Conservation (phyloP, 1,140 invertebrate genomes). For the Brachionus manjavacas region DNA sequence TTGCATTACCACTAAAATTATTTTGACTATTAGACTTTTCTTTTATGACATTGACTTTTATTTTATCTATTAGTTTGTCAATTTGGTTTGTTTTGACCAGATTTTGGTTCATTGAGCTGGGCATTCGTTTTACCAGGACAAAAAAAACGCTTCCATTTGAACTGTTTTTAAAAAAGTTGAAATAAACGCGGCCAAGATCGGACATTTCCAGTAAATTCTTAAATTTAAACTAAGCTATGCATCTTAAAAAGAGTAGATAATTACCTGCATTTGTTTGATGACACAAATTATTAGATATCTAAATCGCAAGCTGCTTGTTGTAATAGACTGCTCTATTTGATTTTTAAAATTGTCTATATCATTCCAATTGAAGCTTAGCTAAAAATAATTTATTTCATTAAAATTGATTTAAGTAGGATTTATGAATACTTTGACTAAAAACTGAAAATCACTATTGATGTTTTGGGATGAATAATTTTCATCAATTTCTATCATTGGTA, state of each 20-base stretch:
- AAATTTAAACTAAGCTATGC: background rate
- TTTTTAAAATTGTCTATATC: conserved; percentile 9
- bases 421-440: conserved; percentile 82
- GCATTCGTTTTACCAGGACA: conserved; percentile 17
- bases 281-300: conserved; percentile 16
- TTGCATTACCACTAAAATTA: background rate
- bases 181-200: conserved; percentile 20
- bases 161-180: background rate
- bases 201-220: conserved; percentile 21
- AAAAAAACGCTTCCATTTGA: conserved; percentile 35
- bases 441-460: conserved; percentile 86
- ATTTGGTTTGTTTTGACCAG: background rate
- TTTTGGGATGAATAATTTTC: conserved; percentile 80
- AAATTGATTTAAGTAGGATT: background rate
- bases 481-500: conserved; percentile 91
- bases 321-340: conserved; percentile 34
- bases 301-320: conserved; percentile 9
- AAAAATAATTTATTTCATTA: background rate
- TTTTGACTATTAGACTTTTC: background rate
- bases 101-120: background rate
- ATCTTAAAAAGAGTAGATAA: background rate
- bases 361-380: conserved; percentile 38
- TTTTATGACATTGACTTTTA: background rate
- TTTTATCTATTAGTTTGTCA: background rate
- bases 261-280: conserved; percentile 37